Conservation (phyloP, 35 echinoderm and acorn worm species). For the Hemicentrotus pulcherrimus region DNA sequence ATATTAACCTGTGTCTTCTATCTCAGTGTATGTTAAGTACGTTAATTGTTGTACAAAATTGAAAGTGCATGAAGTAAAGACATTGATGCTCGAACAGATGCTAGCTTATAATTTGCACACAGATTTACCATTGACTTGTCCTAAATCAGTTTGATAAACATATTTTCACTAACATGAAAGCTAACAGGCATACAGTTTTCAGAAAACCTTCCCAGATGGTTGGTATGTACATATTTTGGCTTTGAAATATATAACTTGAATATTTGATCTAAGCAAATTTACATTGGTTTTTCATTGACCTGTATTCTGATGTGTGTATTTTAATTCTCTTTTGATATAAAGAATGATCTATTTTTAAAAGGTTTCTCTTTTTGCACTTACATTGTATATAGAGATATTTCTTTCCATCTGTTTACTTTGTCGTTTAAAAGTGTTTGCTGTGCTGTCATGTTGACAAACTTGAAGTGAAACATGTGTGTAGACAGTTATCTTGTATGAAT, state of each 20-base stretch:
- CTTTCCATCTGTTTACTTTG: background rate
- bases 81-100: too few relatives aligned
- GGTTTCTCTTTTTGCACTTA: background rate
- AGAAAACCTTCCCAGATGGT: background rate
- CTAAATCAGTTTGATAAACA: background rate
- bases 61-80: too few relatives aligned
- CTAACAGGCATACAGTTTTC: background rate
- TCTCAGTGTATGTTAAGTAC: too few relatives aligned
- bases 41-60: too few relatives aligned
- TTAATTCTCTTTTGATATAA: background rate
- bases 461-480: background rate
- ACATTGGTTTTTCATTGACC: background rate
- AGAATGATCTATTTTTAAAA: background rate
- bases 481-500: background rate
- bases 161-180: background rate
- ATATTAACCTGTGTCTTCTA: too few relatives aligned
- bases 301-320: background rate
- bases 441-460: background rate
- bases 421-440: background rate
- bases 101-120: too few relatives aligned
- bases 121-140: too few relatives aligned
- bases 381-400: background rate
- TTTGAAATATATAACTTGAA: background rate
- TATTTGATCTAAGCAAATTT: background rate
- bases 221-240: background rate